These are phyloP conservation scores for Cosmopolites sordidus DNA, from an alignment of 2,888 invertebrate species.

Conservation along the genomic window DNA sequence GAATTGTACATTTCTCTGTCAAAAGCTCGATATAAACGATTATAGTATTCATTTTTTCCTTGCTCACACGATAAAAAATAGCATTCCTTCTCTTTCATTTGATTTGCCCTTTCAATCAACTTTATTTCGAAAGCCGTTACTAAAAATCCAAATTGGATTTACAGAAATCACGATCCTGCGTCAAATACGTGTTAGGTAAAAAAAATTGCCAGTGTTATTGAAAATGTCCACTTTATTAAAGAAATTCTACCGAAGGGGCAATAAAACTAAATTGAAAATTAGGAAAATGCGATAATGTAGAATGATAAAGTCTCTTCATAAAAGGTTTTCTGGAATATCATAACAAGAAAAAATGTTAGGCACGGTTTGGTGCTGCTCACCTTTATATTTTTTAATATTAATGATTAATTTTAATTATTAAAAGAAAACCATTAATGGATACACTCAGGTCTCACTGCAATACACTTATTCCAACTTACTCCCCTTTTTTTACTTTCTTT, in stretches of 20 bases:
- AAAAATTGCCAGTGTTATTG: constrained; percentile 14
- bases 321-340: neutral
- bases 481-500: no score
- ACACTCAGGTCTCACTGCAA: no score
- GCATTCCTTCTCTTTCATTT: constrained; percentile 10
- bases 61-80: constrained; percentile 2
- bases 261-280: constrained; percentile 13
- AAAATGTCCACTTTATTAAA: constrained; percentile 19
- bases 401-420: no score
- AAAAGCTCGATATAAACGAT: no score
- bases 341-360: no score
- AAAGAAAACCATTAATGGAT: no score
- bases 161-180: constrained; percentile 13
- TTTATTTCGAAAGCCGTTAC: constrained; percentile 14
- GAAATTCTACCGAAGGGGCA: constrained; percentile 9
- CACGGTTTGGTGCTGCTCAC: no score
- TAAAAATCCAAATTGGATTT: constrained; percentile 15
- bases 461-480: no score
- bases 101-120: constrained; percentile 13
- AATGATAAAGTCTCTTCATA: neutral
- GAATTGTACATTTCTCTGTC: no score
- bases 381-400: no score
- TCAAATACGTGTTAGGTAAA: constrained; percentile 12
- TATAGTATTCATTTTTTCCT: no score
- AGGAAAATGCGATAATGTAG: constrained; percentile 11